Evolutionary conservation across 1,140 invertebrate species (phyloP).

Genomic region (Hyphantria cunea): DNA sequence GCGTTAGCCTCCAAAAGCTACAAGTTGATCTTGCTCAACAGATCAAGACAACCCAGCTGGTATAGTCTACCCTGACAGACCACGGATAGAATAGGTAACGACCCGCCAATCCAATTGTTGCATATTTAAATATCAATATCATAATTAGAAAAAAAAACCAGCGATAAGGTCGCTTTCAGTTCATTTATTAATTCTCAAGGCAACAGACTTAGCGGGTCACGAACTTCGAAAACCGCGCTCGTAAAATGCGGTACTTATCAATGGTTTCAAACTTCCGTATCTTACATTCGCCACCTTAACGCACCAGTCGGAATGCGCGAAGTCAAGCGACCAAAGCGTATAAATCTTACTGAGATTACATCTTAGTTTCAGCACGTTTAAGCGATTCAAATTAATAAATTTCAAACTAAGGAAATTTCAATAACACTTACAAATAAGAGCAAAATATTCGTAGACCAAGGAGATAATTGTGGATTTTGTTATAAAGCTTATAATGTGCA

Average conservation of each 20-base stretch:
- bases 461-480: slow-evolving; percentile 5
- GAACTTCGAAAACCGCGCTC: slow-evolving; percentile 5
- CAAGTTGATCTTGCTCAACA: slow-evolving; percentile 53
- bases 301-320: slow-evolving; percentile 78
- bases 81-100: slow-evolving; percentile 15
- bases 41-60: slow-evolving; percentile 59
- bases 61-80: slow-evolving; percentile 24
- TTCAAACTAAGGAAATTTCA: slow-evolving; percentile 10
- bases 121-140: not conserved
- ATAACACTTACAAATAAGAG: slow-evolving; percentile 22
- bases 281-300: slow-evolving; percentile 36
- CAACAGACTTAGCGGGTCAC: slow-evolving; percentile 16
- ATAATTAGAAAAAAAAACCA: not conserved
- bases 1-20: slow-evolving; percentile 37
- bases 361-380: slow-evolving; percentile 56
- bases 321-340: slow-evolving; percentile 74
- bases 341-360: slow-evolving; percentile 72
- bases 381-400: slow-evolving; percentile 31
- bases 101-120: slow-evolving; percentile 3
- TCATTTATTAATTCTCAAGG: not conserved
- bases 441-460: slow-evolving; percentile 26
- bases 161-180: not conserved
- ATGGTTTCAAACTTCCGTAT: slow-evolving; percentile 13
- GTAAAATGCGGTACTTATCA: not conserved
- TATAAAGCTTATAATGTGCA: slow-evolving; percentile 12